Evolutionary conservation across 2,888 invertebrate species (phyloP), one percentile per base, ranked within the genome.

Genomic region (Ophioninae sp.): DNA sequence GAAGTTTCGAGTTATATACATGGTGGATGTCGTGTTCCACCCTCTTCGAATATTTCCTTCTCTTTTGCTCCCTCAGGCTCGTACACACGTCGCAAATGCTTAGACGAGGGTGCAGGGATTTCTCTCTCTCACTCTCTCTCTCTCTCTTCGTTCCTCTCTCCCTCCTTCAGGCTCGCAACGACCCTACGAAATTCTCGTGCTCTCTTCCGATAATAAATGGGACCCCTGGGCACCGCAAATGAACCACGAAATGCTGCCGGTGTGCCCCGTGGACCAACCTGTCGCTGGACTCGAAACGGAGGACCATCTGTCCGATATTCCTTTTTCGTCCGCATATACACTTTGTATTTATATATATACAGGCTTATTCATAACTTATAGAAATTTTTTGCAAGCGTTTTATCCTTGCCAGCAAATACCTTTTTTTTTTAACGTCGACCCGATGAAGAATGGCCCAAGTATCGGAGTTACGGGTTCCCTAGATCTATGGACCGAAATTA

Each of bases 201-300:
- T 84, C 83, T 83, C 79, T 81, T 84, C 89, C 88, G 90, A 91
- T 93, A 93, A 93, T 92, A 91, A 91, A 93, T 92, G 92, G 91
- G 90, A 93, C 93, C 93, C 93, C 89, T 92, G 93, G 92, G 93
- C 91, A 92, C 92, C 93, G 93, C 93, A 92, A 93, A 93, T 93
- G 93, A 93, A 93, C 93, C 93, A 92, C 93, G 93, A 93, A 93
- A 93, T 92, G 91, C 92, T 92, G 92, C 91, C 87, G 90, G 90
- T 90, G 88, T 79, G 79, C 88, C 88, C 88, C 84, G 86, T 87
- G 91, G 91, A 90, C 91, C 92, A 92, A 92, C 92, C 92, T 92
- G 92, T 92, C 92, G 91, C 90, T 90, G 88, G 84, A 82, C 78
- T 85, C 88, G 86, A 85, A 86, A 87, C 86, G 84, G 88, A 89